Percentiles rank a stretch among this genome's conserved stretches.
phyloP scores from a whole-genome alignment of 1,140 invertebrate genomes.

The Mesaphorura yosii region DNA sequence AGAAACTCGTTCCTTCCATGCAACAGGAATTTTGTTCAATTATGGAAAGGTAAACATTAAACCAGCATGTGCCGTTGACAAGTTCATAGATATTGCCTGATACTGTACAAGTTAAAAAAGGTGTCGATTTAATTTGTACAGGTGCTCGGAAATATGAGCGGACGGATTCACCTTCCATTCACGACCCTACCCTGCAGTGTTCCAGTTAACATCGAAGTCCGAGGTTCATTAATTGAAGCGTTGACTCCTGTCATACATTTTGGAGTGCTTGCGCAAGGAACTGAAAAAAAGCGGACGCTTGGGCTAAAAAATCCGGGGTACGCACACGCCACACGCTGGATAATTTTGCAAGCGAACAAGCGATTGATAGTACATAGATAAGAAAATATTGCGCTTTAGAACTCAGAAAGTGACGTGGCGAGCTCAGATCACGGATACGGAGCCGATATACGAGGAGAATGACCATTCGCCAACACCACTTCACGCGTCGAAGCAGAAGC shows the following conservation, averaged over 20 bases:
- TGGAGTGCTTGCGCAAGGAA: constrained; percentile 7
- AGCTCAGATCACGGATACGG: background rate
- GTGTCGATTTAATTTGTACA: no score
- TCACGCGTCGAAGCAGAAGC: no score
- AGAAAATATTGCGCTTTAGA: no score
- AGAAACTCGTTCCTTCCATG: background rate
- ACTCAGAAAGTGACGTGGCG: constrained; percentile 7
- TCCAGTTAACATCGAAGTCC: background rate
- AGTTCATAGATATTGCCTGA: no score
- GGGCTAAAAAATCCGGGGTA: constrained; percentile 16
- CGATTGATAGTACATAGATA: no score
- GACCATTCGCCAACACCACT: constrained; percentile 3
- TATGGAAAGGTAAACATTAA: constrained; percentile 6
- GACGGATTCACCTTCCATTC: constrained; percentile 2
- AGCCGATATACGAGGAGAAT: background rate
- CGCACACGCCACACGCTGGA: no score
- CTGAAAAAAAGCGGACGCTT: constrained; percentile 12
- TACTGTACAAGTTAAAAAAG: no score
- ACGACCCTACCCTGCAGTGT: background rate
- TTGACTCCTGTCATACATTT: constrained; percentile 15
- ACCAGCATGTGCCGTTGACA: no score
- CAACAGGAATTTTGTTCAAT: constrained; percentile 6
- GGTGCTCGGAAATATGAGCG: no score
- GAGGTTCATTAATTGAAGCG: background rate
- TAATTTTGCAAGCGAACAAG: no score